These are phyloP conservation scores for Acanthurus leucopareius DNA, from an alignment of 2,797 vertebrate species.

Conservation along the genomic window DNA sequence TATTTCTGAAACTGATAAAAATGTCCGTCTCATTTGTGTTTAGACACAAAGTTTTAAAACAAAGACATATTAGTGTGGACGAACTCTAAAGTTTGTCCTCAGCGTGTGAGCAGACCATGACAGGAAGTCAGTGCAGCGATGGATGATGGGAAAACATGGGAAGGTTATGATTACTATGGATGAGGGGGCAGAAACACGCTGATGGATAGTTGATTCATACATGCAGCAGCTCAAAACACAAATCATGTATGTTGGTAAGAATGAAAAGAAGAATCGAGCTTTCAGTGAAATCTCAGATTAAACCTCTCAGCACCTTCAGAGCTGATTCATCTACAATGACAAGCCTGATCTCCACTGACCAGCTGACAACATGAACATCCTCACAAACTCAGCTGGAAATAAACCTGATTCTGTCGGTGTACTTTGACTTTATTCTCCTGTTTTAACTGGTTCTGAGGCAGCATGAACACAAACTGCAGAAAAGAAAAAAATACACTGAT, in stretches of 20 bases:
- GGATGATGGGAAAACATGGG: slow-evolving; percentile 16
- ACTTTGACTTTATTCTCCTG: not conserved
- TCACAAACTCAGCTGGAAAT: not conserved
- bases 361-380: not conserved
- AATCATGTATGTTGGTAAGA: not conserved
- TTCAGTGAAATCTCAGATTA: not conserved
- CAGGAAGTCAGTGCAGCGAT: slow-evolving; percentile 40
- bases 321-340: not conserved
- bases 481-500: slow-evolving; percentile 24
- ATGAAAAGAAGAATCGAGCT: not conserved
- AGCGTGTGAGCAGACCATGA: slow-evolving; percentile 4
- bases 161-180: slow-evolving; percentile 21
- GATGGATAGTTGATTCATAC: slow-evolving; percentile 38
- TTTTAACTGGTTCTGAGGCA: slow-evolving; percentile 10
- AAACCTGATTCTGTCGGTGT: not conserved
- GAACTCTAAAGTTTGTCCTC: no score
- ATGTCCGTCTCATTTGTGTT: no score
- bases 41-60: no score
- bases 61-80: no score
- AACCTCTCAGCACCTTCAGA: not conserved
- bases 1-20: no score
- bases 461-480: slow-evolving; percentile 14
- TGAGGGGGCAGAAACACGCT: slow-evolving; percentile 26
- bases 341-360: not conserved
- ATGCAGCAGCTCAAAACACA: slow-evolving; percentile 24